Percentiles rank a stretch among this genome's conserved stretches.
phyloP scores from a whole-genome alignment of 2,888 invertebrate genomes.

The Crossocerus cetratus region DNA sequence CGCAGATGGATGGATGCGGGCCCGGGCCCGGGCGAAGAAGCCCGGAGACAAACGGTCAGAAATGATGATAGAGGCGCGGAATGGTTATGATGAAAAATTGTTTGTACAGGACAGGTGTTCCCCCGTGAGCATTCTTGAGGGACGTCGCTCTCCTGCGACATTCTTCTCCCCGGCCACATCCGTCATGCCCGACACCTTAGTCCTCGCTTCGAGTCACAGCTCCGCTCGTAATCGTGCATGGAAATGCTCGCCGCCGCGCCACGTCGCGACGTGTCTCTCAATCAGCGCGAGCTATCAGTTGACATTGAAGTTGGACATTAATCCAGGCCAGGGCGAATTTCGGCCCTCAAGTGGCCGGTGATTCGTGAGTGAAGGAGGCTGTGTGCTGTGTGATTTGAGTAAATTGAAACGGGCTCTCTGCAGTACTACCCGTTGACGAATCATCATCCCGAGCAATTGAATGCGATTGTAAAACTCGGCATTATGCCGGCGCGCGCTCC shows the following conservation, averaged over 20 bases:
- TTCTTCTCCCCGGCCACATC: slow-evolving; percentile 50
- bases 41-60: slow-evolving; percentile 27
- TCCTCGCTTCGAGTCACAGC: slow-evolving; percentile 16
- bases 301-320: background rate
- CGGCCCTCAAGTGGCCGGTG: no score
- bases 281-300: background rate
- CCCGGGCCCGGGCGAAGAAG: slow-evolving; percentile 8
- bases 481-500: no score
- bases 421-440: background rate
- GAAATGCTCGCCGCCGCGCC: slow-evolving; percentile 25
- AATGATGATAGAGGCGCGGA: slow-evolving; percentile 45
- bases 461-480: background rate
- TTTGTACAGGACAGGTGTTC: slow-evolving; percentile 66
- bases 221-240: slow-evolving; percentile 4
- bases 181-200: slow-evolving; percentile 57
- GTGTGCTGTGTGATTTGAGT: no score
- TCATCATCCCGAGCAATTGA: background rate
- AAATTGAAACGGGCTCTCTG: no score
- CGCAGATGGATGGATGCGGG: slow-evolving; percentile 34
- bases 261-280: no score
- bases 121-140: slow-evolving; percentile 48
- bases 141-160: slow-evolving; percentile 48
- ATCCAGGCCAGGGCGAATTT: no score
- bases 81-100: slow-evolving; percentile 64
- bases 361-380: no score